Base-by-base conservation (phyloP, 1,140 invertebrate genomes). In the Pseudomyrmex dendroicus region DNA sequence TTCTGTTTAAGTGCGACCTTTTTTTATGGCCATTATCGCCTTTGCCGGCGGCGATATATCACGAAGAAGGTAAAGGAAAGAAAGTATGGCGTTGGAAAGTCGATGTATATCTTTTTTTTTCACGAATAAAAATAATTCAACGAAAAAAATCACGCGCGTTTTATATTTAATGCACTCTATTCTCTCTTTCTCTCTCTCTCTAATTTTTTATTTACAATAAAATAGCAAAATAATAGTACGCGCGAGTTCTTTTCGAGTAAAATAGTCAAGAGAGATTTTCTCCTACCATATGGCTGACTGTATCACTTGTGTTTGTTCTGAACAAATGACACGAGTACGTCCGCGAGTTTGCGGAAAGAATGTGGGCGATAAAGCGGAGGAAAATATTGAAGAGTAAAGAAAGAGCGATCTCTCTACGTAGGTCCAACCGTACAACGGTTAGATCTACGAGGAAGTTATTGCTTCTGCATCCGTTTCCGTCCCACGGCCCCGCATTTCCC, bases 401-500 rank as follows among this genome's bases (percentile, higher is more conserved):
- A 83, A 67, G 56, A 67, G 59, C n/a, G 35, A 68, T 64, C 48
- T 35, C 82, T 70, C 72, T 74, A 80, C 62, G 44, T 20, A 35
- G 73, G 88, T 84, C 68, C 76, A 70, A 77, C 59, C 74, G 50
- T 72, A 62, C 67, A 84, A 77, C 78, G 17, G 73, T 73, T 76
- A 84, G 62, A 84, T 86, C 73, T 63, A 82, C 44, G 62, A 72
- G 66, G 72, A 89, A 91, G 90, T 92, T 91, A 92, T 87, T 84
- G 91, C 89, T 84, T 85, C 89, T 90, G 90, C 91, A 92, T 92
- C 92, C 92, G 92, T 82, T 92, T 92, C 91, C 92, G 91, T 92
- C 91, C 91, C 91, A 90, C 89, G 91, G 85, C 87, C 90, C 84
- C 80, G 56, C 91, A 72, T 88, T 89, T 76, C 84, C 77, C 35